Evolutionary conservation across 2,797 vertebrate species (phyloP).

Genomic region (Holocentrus rufus): DNA sequence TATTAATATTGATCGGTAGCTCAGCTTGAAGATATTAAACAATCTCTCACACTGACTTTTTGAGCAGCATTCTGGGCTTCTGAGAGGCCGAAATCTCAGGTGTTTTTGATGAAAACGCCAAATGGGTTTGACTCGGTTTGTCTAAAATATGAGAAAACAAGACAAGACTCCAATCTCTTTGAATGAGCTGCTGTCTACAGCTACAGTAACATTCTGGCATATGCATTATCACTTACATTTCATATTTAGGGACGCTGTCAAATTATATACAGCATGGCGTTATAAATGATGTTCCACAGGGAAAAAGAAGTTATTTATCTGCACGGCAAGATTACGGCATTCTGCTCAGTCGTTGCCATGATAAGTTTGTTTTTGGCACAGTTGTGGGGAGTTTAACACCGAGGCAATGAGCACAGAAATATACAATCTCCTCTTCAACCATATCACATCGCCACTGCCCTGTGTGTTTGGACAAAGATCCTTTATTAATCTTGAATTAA

Average conservation of each 20-base stretch:
- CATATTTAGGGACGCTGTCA: too few relatives aligned
- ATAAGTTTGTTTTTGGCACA: slow-evolving; percentile 17
- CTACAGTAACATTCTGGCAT: too few relatives aligned
- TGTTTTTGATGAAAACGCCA: background rate
- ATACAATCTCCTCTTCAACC: slow-evolving; percentile 11
- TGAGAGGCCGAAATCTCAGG: background rate
- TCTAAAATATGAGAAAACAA: too few relatives aligned
- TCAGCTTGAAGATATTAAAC: background rate
- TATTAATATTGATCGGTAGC: background rate
- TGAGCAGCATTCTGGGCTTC: background rate
- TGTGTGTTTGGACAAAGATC: slow-evolving; percentile 47
- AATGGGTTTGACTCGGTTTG: slow-evolving; percentile 1
- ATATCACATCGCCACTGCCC: slow-evolving; percentile 27
- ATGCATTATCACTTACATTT: too few relatives aligned
- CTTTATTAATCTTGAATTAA: slow-evolving; percentile 54
- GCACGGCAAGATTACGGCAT: too few relatives aligned
- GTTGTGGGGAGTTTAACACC: slow-evolving; percentile 19
- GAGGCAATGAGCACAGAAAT: slow-evolving; percentile 28
- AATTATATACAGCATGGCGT: too few relatives aligned
- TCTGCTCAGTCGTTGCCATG: too few relatives aligned
- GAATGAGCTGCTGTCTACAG: too few relatives aligned
- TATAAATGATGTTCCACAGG: too few relatives aligned
- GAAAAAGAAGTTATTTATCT: too few relatives aligned
- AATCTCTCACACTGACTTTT: background rate
- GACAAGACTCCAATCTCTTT: too few relatives aligned